These are phyloP conservation scores for Moxostoma hubbsi DNA, from an alignment of 2,797 vertebrate species.

Conservation along the genomic window DNA sequence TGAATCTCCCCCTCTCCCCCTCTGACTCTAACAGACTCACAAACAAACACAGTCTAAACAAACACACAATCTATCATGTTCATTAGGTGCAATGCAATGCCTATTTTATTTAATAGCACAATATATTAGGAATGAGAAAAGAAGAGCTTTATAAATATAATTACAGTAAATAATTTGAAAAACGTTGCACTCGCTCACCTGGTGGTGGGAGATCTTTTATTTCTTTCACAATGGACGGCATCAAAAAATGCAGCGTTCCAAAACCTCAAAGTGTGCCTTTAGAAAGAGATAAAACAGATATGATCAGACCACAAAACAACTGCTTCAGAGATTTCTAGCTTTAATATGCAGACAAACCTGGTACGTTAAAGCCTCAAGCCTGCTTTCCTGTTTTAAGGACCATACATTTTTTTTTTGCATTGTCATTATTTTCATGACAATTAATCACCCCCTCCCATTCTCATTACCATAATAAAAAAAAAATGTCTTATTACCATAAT, in stretches of 20 bases:
- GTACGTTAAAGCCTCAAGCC: not conserved
- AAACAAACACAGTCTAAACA: slow-evolving; percentile 33
- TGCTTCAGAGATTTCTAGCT: not conserved
- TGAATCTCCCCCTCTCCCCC: slow-evolving; percentile 33
- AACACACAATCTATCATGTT: slow-evolving; percentile 33
- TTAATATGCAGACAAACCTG: not conserved
- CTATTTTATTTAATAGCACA: slow-evolving; percentile 41
- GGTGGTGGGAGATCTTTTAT: slow-evolving; percentile 95
- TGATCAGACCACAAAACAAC: not conserved
- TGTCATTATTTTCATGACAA: no score
- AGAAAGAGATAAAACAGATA: slow-evolving; percentile 4
- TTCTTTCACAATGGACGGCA: slow-evolving; percentile 95
- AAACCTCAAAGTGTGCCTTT: slow-evolving; percentile 93
- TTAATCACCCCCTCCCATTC: no score
- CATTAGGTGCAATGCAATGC: slow-evolving; percentile 29
- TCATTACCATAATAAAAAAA: no score
- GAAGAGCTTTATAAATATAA: not conserved
- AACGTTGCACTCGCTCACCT: slow-evolving; percentile 77
- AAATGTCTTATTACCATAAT: no score
- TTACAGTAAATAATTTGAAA: not conserved
- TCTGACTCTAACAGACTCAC: slow-evolving; percentile 35
- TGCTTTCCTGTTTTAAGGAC: no score
- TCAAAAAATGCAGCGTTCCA: slow-evolving; percentile 98
- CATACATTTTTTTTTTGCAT: no score
- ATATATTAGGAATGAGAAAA: slow-evolving; percentile 31